A percentile compares a stretch with the other conserved stretches of the same genome.
phyloP scores from a whole-genome alignment of 1,140 invertebrate species.

The Cotesia vestalis region DNA sequence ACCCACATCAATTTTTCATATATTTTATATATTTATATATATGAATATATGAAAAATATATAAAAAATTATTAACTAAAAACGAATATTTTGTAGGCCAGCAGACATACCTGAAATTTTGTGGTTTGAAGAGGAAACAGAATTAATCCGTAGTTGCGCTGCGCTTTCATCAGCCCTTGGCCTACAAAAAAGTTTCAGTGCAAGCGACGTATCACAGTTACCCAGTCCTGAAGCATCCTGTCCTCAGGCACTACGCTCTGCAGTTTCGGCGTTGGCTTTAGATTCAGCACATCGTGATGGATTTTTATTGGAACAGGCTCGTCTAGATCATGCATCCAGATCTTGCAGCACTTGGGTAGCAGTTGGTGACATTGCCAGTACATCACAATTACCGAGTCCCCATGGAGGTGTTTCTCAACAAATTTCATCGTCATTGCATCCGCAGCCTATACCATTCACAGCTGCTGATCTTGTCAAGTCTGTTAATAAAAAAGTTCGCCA shows the following conservation, averaged over 20 bases:
- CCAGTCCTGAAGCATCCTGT: slow-evolving; percentile 60
- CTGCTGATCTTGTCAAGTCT: slow-evolving; percentile 78
- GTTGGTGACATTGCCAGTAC: slow-evolving; percentile 77
- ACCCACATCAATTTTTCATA: too few species aligned
- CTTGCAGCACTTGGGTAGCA: slow-evolving; percentile 88
- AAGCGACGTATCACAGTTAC: slow-evolving; percentile 74
- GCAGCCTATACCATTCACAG: slow-evolving; percentile 69
- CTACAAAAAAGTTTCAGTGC: slow-evolving; percentile 84
- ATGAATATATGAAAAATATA: too few species aligned
- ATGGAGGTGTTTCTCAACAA: slow-evolving; percentile 68
- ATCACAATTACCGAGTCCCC: slow-evolving; percentile 78
- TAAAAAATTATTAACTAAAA: too few species aligned
- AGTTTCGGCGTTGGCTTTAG: slow-evolving; percentile 74
- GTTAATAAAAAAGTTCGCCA: slow-evolving; percentile 83
- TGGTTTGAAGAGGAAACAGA: slow-evolving; percentile 82
- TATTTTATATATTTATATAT: too few species aligned
- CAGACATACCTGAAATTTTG: slow-evolving; percentile 72
- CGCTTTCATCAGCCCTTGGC: slow-evolving; percentile 79
- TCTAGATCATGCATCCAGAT: slow-evolving; percentile 78
- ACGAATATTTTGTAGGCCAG: slow-evolving; percentile 56
- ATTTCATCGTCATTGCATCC: slow-evolving; percentile 66
- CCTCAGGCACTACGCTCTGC: slow-evolving; percentile 63
- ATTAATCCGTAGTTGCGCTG: slow-evolving; percentile 79
- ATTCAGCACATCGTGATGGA: slow-evolving; percentile 70
- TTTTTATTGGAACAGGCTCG: slow-evolving; percentile 69